A percentile compares a stretch with the other conserved stretches of the same genome.
Evolutionary conservation across 2,797 vertebrate species (phyloP).

Genomic region (Pseudopleuronectes americanus): DNA sequence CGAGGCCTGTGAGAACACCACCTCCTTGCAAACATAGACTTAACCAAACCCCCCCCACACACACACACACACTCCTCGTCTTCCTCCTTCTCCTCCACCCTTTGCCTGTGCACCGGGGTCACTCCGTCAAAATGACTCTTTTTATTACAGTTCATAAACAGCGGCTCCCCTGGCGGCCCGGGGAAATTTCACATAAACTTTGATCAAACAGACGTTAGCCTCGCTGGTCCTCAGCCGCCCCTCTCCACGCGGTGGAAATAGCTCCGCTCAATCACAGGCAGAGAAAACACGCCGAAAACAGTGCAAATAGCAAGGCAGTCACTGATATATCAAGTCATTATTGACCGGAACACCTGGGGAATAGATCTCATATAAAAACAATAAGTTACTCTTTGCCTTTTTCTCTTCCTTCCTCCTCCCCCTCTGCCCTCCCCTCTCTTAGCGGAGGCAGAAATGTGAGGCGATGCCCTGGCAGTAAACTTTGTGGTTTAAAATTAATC

Average conservation of each 20-base stretch:
- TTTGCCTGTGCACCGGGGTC: slow-evolving; percentile 82
- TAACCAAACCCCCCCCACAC: slow-evolving; percentile 84
- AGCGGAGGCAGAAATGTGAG: slow-evolving; percentile 62
- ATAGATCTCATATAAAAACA: slow-evolving; percentile 89
- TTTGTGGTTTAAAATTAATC: slow-evolving; percentile 91
- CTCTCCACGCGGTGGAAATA: slow-evolving; percentile 82
- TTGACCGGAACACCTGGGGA: slow-evolving; percentile 85
- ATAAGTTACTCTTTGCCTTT: slow-evolving; percentile 82
- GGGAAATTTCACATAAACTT: slow-evolving; percentile 97
- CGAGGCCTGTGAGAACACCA: slow-evolving; percentile 40
- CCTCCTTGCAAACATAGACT: slow-evolving; percentile 78
- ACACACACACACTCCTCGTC: slow-evolving; percentile 51
- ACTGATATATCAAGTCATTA: slow-evolving; percentile 87
- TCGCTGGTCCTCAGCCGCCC: slow-evolving; percentile 81
- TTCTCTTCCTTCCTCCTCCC: slow-evolving; percentile 42
- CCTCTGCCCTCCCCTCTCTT: slow-evolving; percentile 59
- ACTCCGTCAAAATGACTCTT: slow-evolving; percentile 98
- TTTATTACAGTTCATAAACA: slow-evolving; percentile 99
- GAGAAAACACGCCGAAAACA: slow-evolving; percentile 85
- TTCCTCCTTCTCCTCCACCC: slow-evolving; percentile 5
- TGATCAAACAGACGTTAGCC: slow-evolving; percentile 94
- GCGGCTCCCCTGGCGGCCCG: slow-evolving; percentile 90
- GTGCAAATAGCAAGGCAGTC: slow-evolving; percentile 87
- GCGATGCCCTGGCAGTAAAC: slow-evolving; percentile 81
- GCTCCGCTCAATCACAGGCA: slow-evolving; percentile 84